Percentiles rank a stretch among this genome's conserved stretches.
These are phyloP conservation scores for Hyla sarda DNA, from an alignment of 2,113 vertebrate genomes.

Conservation along the genomic window DNA sequence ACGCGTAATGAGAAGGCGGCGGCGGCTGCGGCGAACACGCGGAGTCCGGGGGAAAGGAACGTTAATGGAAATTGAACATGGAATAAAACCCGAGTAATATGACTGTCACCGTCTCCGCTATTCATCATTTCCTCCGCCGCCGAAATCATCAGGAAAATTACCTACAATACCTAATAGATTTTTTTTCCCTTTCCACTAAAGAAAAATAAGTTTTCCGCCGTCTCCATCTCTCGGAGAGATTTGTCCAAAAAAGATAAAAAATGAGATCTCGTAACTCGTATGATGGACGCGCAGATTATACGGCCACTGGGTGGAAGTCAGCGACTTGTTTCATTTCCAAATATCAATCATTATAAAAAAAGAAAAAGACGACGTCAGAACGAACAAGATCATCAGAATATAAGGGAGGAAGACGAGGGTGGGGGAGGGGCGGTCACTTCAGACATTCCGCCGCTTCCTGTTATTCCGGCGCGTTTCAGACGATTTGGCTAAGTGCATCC, in stretches of 20 bases:
- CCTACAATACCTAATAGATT: slow-evolving; percentile 65
- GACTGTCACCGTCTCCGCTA: slow-evolving; percentile 27
- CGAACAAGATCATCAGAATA: slow-evolving; percentile 71
- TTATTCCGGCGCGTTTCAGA: slow-evolving; percentile 66
- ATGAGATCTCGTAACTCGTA: slow-evolving; percentile 73
- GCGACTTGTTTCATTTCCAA: slow-evolving; percentile 72
- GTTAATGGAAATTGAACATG: slow-evolving; percentile 49
- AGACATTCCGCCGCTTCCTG: slow-evolving; percentile 67
- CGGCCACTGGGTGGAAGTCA: slow-evolving; percentile 68
- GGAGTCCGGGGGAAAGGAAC: slow-evolving; percentile 48
- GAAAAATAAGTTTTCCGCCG: slow-evolving; percentile 68
- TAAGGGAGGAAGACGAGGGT: slow-evolving; percentile 60
- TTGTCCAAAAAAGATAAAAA: slow-evolving; percentile 72
- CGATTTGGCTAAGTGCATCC: slow-evolving; percentile 66
- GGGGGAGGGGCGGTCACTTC: slow-evolving; percentile 58
- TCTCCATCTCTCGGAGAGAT: slow-evolving; percentile 70
- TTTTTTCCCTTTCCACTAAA: slow-evolving; percentile 55
- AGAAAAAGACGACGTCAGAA: slow-evolving; percentile 68
- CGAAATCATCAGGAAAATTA: slow-evolving; percentile 60
- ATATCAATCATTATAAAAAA: slow-evolving; percentile 71
- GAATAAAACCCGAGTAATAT: slow-evolving; percentile 45
- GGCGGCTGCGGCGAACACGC: no score
- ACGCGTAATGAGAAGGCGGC: no score
- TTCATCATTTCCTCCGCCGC: slow-evolving; percentile 46
- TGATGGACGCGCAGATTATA: slow-evolving; percentile 65